Evolutionary conservation across 2,113 vertebrate genomes (phyloP), one percentile per base, ranked within the genome.

Genomic region (Ptyas mucosa): DNA sequence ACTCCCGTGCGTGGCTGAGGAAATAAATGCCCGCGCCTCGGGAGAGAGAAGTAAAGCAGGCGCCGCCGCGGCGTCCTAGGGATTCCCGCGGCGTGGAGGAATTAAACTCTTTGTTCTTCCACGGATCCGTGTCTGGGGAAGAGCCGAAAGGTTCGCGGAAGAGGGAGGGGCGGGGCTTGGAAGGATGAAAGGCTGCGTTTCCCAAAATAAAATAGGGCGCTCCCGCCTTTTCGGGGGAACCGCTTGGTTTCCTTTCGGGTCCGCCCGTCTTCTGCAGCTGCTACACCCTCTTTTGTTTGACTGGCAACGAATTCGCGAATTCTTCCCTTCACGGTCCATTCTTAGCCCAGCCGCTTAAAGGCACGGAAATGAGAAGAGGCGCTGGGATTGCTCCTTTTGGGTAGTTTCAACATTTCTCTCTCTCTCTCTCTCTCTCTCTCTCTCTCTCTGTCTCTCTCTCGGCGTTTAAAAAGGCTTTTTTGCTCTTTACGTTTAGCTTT

Each of bases 231-330:
- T 20, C 46, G 92, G 20, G 49, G 75, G 89, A 89, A 69, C 90
- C 92, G 64, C 52, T 58, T 29, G 92, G 29, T 43, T 85, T 64
- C 85, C 93, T 64, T 64, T 8, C 81, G 92, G 49, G 93, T 52
- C 94, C n/a, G 93, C 91, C 52, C 39, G 89, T 53, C 93, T 91
- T 90, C 54, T 6, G 86, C 95, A 46, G 95, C 95, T 91, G 96
- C 95, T 93, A 52, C 96, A 94, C 95, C 96, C 95, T 94, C 96
- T 96, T 97, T 97, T 96, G 96, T 96, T 91, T 89, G 95, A 81
- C 88, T 29, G 90, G 46, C 29, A 34, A 46, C 15, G 81, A n/a
- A n/a, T 8, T 92, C 94, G n/a, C 43, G 23, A 85, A 81, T 94
- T 95, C 93, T 0, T 0, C 8, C 91, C 93, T 89, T 89, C 10